Evolutionary conservation across 1,140 invertebrate species (phyloP).

Genomic region (Cydia pomonella): DNA sequence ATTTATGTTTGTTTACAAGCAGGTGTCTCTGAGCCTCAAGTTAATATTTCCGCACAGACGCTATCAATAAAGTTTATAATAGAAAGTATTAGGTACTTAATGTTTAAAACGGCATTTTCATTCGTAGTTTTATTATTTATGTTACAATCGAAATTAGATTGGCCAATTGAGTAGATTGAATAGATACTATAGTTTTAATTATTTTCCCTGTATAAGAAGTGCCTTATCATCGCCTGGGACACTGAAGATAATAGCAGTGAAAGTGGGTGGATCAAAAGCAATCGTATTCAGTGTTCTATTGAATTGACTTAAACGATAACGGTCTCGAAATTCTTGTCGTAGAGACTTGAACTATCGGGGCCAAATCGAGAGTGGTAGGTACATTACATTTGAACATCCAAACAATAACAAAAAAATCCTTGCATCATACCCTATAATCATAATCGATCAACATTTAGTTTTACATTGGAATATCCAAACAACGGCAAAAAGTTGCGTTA

Average conservation of each 20-base stretch:
- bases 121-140: not conserved
- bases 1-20: slow-evolving; percentile 3
- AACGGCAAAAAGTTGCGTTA: slow-evolving; percentile 48
- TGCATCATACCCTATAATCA: slow-evolving; percentile 69
- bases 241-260: slow-evolving; percentile 43
- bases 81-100: not conserved
- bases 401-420: slow-evolving; percentile 49
- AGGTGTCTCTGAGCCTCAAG: not conserved
- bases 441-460: slow-evolving; percentile 60
- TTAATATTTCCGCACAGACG: not conserved
- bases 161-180: not conserved
- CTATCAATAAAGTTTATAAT: not conserved
- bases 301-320: slow-evolving; percentile 51
- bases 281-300: slow-evolving; percentile 46
- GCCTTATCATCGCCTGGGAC: slow-evolving; percentile 19
- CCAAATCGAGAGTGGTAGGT: slow-evolving; percentile 52
- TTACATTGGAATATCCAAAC: slow-evolving; percentile 46
- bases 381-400: slow-evolving; percentile 45
- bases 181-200: slow-evolving; percentile 15
- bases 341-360: slow-evolving; percentile 50
- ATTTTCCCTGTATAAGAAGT: slow-evolving; percentile 13
- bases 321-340: slow-evolving; percentile 46
- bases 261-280: slow-evolving; percentile 43
- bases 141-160: not conserved
- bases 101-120: not conserved